A percentile compares a stretch with the other conserved stretches of the same genome.
phyloP scores from a whole-genome alignment of 35 echinoderm and acorn worm species.

The Ophioderma brevispina region DNA sequence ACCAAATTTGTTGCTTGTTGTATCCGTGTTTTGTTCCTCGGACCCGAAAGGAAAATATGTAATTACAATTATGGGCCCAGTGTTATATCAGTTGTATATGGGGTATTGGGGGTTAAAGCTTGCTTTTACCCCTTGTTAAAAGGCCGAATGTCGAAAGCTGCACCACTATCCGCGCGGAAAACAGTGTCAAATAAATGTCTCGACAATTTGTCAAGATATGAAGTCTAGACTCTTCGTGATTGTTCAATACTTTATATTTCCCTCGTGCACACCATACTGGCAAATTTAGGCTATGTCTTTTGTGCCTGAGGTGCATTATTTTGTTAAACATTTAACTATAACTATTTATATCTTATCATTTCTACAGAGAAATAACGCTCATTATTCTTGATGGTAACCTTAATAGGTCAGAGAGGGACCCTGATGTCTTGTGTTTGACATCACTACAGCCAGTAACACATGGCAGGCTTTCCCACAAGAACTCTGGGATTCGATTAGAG shows the following conservation, averaged over 20 bases:
- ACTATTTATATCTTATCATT: background rate
- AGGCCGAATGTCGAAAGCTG: too few species aligned
- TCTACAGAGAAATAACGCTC: constrained; percentile 22
- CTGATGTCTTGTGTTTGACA: constrained; percentile 84
- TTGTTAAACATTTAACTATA: background rate
- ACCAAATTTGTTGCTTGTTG: too few species aligned
- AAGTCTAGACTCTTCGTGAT: too few species aligned
- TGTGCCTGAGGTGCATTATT: background rate
- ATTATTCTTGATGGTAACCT: constrained; percentile 65
- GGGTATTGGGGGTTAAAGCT: too few species aligned
- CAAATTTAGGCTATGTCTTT: background rate
- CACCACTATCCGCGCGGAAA: too few species aligned
- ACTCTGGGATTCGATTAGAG: constrained; percentile 40
- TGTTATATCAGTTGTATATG: too few species aligned
- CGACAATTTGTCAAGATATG: too few species aligned
- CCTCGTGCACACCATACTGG: background rate
- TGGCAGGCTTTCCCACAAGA: constrained; percentile 66
- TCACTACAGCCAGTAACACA: constrained; percentile 63
- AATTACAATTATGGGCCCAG: too few species aligned
- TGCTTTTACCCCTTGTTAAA: too few species aligned
- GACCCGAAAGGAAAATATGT: too few species aligned
- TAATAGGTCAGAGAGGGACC: constrained; percentile 39
- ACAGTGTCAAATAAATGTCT: too few species aligned
- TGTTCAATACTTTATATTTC: background rate
- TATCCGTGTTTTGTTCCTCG: too few species aligned